Evolutionary conservation across 2,888 invertebrate species (phyloP).

Genomic region (Koerneria pararmatus): DNA sequence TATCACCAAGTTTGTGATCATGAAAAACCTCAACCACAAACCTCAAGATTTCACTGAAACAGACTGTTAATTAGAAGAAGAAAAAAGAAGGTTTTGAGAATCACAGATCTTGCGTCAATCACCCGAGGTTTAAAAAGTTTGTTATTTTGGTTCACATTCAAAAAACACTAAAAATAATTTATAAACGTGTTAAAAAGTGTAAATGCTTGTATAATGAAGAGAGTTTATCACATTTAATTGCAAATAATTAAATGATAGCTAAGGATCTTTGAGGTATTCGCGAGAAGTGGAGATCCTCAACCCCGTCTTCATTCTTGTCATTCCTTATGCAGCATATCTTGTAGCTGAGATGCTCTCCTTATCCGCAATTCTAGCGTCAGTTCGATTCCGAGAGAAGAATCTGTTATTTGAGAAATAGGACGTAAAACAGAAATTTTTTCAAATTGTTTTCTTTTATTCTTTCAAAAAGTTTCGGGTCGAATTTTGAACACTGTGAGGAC

Average conservation of each 20-base stretch:
- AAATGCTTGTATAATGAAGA: background rate
- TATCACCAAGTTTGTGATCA: constrained; percentile 44
- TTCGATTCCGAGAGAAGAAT: constrained; percentile 13
- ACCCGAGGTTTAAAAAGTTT: too few species aligned
- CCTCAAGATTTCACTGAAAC: background rate
- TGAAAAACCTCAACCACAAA: background rate
- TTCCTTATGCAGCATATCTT: constrained; percentile 92
- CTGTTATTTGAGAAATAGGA: too few species aligned
- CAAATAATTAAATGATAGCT: background rate
- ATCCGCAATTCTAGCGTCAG: constrained; percentile 92
- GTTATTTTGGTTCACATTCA: too few species aligned
- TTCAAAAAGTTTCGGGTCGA: too few species aligned
- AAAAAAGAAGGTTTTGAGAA: background rate
- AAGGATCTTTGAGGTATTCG: constrained; percentile 19
- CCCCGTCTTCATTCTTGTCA: constrained; percentile 83
- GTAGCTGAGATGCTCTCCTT: constrained; percentile 96
- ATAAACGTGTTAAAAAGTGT: too few species aligned
- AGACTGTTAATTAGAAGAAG: background rate
- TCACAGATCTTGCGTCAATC: too few species aligned
- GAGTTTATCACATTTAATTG: background rate
- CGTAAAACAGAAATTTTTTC: too few species aligned
- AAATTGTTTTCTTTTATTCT: too few species aligned
- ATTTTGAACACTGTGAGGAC: too few species aligned
- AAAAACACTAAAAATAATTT: too few species aligned
- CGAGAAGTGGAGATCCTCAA: constrained; percentile 40